A percentile compares a stretch with the other conserved stretches of the same genome.
Conservation (phyloP, 2,797 vertebrate genomes). For the Galagoides demidoff region DNA sequence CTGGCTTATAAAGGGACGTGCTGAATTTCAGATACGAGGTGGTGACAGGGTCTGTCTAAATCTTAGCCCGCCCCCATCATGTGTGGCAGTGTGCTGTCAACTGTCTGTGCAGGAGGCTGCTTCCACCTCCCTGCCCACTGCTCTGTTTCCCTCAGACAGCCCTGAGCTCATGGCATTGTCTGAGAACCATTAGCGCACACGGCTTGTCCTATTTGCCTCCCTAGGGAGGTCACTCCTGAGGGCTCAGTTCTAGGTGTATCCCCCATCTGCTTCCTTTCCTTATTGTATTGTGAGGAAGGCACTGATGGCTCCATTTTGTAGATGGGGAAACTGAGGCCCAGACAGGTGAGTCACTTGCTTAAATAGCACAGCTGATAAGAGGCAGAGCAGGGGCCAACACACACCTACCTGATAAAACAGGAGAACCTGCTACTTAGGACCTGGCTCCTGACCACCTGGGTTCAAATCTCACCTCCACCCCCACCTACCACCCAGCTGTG, state of each 20-base stretch:
- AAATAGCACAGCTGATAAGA: neutral
- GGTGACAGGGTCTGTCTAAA: neutral
- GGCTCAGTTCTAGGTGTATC: neutral
- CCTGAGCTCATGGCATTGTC: accelerated
- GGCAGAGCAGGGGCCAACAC: neutral
- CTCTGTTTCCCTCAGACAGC: neutral
- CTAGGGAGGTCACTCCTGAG: neutral
- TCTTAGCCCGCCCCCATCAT: neutral
- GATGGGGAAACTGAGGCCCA: neutral
- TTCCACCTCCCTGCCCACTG: accelerated
- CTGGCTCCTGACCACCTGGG: neutral
- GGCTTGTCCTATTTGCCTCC: neutral
- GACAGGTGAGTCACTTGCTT: neutral
- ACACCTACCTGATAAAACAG: too few species aligned
- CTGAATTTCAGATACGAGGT: neutral
- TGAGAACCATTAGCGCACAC: accelerated
- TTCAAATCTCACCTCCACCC: too few species aligned
- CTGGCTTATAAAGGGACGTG: accelerated
- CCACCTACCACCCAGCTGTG: neutral
- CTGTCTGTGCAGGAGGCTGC: neutral
- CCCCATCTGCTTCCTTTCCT: neutral
- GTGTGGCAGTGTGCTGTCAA: neutral
- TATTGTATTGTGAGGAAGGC: neutral
- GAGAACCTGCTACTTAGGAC: neutral
- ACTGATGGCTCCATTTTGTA: neutral